Conservation (phyloP, 2,797 vertebrate species). For the Sphenopsis melanotis region DNA sequence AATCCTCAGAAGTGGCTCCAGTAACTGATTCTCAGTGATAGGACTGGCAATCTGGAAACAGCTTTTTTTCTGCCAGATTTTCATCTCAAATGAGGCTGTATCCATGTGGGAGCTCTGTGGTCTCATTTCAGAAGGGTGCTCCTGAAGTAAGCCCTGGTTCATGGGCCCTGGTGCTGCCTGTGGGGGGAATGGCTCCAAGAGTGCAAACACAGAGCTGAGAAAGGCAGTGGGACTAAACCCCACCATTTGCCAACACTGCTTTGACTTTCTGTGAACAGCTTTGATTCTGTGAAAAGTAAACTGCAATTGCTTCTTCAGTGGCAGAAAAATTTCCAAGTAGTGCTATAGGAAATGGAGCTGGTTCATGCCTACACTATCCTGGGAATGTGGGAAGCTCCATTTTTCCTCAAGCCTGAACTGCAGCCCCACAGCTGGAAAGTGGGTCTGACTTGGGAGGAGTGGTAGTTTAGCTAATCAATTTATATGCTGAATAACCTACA, state of each 20-base stretch:
- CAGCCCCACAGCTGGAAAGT: neutral
- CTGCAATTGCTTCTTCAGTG: neutral
- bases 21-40: neutral
- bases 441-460: neutral
- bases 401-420: neutral
- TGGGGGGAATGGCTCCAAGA: neutral
- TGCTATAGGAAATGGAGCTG: neutral
- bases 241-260: neutral
- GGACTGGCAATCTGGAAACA: neutral
- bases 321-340: neutral
- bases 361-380: neutral
- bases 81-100: neutral
- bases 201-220: accelerated
- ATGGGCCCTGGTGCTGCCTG: accelerated
- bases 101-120: neutral
- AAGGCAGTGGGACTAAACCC: neutral
- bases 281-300: neutral
- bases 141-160: neutral
- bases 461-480: neutral
- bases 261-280: neutral
- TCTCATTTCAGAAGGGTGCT: neutral
- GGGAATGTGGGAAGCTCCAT: neutral
- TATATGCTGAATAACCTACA: neutral
- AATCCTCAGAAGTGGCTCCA: neutral
- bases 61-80: neutral